These are phyloP conservation scores for Clarias gariepinus DNA, from an alignment of 2,113 vertebrate genomes.

Conservation along the genomic window DNA sequence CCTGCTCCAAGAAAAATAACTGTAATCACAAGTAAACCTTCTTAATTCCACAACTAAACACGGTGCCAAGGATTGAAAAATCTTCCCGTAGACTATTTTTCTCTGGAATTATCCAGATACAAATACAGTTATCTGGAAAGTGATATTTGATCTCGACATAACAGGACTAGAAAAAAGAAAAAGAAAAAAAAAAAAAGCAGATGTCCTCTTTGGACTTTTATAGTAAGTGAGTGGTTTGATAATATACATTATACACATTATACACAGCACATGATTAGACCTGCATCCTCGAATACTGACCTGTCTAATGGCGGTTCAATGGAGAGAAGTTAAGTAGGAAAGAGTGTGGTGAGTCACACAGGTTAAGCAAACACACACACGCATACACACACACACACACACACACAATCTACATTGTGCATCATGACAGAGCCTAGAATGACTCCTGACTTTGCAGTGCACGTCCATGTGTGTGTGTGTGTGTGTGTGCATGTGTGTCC, in stretches of 20 bases:
- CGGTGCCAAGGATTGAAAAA: neutral
- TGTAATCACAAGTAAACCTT: neutral
- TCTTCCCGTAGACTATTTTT: neutral
- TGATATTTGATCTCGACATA: neutral
- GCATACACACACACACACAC: neutral
- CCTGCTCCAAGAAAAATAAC: too few species aligned
- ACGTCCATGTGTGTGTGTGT: conserved; percentile 31
- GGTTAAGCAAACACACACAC: neutral
- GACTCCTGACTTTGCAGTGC: conserved; percentile 47
- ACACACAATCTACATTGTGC: neutral
- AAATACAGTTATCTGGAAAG: neutral
- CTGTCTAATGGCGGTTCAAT: neutral
- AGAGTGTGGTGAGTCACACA: neutral
- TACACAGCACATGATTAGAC: conserved; percentile 20
- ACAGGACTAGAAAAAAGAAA: neutral
- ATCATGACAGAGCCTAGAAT: conserved; percentile 25
- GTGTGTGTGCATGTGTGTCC: conserved; percentile 38
- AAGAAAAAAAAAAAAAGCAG: conserved; percentile 38
- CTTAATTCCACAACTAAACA: neutral
- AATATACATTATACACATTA: conserved; percentile 20
- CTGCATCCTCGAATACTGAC: neutral
- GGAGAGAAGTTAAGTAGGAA: conserved; percentile 5
- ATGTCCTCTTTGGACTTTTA: conserved; percentile 10
- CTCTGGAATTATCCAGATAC: neutral
- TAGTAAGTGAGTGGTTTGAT: conserved; percentile 25